Evolutionary conservation across 2,797 vertebrate species (phyloP), one percentile per base, ranked within the genome.

Genomic region (Chaetodon trifasciatus): DNA sequence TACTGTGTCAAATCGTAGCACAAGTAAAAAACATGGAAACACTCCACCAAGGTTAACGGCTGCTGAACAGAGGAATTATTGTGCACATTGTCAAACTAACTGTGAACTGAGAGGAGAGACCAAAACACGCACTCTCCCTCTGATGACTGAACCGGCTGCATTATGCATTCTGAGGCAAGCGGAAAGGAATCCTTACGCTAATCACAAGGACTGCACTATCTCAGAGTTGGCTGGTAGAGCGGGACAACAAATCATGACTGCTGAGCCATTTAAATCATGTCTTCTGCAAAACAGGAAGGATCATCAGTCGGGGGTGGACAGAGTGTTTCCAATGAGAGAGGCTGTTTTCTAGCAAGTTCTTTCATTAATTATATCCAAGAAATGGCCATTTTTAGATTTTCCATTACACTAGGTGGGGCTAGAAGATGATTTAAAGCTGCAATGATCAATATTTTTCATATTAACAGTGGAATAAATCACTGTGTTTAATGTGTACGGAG

Each of bases 141-240:
- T 56, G 81, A 82, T 82, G 89, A 85, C 81, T 88, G 86, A 86
- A 81, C 85, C 19, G 81, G 76, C 81, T 77, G 85, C 79, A 89
- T 94, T 92, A 93, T 92, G 88, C 87, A 89, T 90, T 93, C 92
- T 92, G 94, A 93, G 86, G 91, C 89, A 87, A 92, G 91, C 79
- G 78, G 91, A 93, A 92, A 93, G 91, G 92, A 93, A 94, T 94
- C 92, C 84, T 82, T 68, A 74, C 28, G 52, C 82, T 83, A 83
- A 86, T 87, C 87, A 95, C 91, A 93, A 93, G 91, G 94, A 89
- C 88, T 39, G 81, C 17, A 84, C 90, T 93, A 93, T 93, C 84
- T 85, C 19, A 3, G 76, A 55, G 74, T 80, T 79, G 83, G 88
- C 82, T 67, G 79, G 70, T 52, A 6, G 69, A 83, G 72, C 78